phyloP scores from a whole-genome alignment of 1,140 invertebrate genomes.

The Panulirus ornatus region DNA sequence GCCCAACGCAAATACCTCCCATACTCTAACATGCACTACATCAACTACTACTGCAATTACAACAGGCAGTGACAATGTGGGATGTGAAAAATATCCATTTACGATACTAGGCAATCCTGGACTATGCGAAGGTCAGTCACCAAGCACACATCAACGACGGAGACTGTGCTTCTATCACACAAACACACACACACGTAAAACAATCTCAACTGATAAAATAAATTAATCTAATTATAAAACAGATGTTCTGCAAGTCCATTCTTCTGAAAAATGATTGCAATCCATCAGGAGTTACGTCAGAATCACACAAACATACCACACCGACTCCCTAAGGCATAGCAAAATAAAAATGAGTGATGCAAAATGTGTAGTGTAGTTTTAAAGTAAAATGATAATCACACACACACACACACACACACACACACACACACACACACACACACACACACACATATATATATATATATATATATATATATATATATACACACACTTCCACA shows the following conservation, averaged over 20 bases:
- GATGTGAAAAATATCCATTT: too few relatives aligned
- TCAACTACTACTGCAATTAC: too few relatives aligned
- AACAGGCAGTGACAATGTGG: too few relatives aligned
- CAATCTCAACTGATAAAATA: neutral
- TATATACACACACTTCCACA: neutral
- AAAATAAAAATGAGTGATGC: neutral
- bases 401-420: slow-evolving; percentile 31
- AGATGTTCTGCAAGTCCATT: neutral
- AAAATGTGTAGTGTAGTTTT: neutral
- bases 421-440: slow-evolving; percentile 36
- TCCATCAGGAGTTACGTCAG: neutral
- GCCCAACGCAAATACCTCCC: neutral
- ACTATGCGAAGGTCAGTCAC: too few relatives aligned
- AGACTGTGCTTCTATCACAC: neutral
- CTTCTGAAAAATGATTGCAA: neutral
- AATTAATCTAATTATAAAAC: neutral
- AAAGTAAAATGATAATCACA: neutral
- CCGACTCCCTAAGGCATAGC: too few relatives aligned
- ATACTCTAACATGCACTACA: too few relatives aligned
- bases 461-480: neutral
- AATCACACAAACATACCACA: neutral
- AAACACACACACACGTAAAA: neutral
- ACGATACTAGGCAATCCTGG: too few relatives aligned
- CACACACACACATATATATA: slow-evolving; percentile 11
- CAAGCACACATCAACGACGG: too few relatives aligned